Evolutionary conservation across 2,797 vertebrate species (phyloP), one percentile per base, ranked within the genome.

Genomic region (Oryzias dopingdopingensis): DNA sequence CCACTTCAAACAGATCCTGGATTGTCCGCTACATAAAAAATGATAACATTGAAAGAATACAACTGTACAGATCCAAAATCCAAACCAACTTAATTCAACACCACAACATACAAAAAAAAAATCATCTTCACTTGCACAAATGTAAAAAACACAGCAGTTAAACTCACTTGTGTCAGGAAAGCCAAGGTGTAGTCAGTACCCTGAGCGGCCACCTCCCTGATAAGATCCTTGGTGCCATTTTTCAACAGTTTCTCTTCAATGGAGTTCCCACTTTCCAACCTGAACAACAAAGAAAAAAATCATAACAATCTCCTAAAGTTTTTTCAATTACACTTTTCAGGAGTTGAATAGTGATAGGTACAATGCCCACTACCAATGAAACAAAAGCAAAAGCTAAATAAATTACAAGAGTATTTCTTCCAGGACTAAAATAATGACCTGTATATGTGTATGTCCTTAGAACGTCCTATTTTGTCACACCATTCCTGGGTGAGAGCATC

Each of bases 1-100:
- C 97, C 55, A 97, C 95, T 81, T 99, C 97, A 86, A 99, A 98
- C 57, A 99, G 92, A 83, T 99, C 97, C 85, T 97, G 96, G 85
- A 99, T 99, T 0, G 97, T 99, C 74, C 96, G 93, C 97, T 99
- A 59, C 5, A 73, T 20, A 58, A 10, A 46, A 5, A 44, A 17
- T 6, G 6, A 44, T n/a, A n/a, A 44, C 4, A 44, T 7, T 16
- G 14, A 15, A 42, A 2, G 32, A 37, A 37, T 37, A 37, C 32
- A 37, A 26, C 5, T 26, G 26, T 26, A 7, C 26, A 6, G 26
- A 26, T 26, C 26, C 6, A 26, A 6, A 26, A 37, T 37, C 2
- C 12, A 37, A 37, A 37, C 12, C 10, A 12, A 12, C 10, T 12
- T 4, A 3, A 37, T 37, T 37, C 8, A 10, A 37, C 32, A 13